Evolutionary conservation across 2,888 invertebrate genomes (phyloP), one percentile per base, ranked within the genome.

Genomic region (Dasysyrphus albostriatus): DNA sequence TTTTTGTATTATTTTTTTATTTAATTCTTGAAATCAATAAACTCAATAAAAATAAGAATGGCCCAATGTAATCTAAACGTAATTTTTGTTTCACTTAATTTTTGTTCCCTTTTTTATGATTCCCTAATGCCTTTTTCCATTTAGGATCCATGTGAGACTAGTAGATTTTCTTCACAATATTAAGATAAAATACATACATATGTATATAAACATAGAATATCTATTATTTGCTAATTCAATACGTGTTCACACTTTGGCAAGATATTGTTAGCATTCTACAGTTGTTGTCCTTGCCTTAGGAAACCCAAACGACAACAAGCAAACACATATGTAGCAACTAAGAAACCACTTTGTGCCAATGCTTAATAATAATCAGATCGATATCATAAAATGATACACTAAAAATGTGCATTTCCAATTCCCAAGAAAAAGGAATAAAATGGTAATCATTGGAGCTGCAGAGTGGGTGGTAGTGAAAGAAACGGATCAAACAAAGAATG

Each of bases 371-470:
- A 37, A 37, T 34, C 58, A 37, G 6, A 58, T 58, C 37, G 37
- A 58, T 58, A 58, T n/a, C 37, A 58, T 58, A 58, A 58, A 58
- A 58, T 19, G 34, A 16, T 58, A 58, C 58, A 58, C 58, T 58
- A 12, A 58, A 37, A 58, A 58, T 58, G 58, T 58, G 58, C 37
- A 58, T 58, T 58, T 58, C 34, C 37, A 16, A 58, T 37, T 58
- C 6, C 10, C 14, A 58, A 58, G n/a, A 32, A 37, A 37, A 37
- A 58, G 37, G 37, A 37, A 58, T 58, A 58, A 58, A 58, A 58
- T 58, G 37, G 37, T n/a, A 44, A 58, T 37, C 58, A 37, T 58
- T 9, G 8, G 32, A 58, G 8, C 10, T 6, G n/a, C 14, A 9
- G n/a, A n/a, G 24, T 24, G 24, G 32, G 10, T n/a, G 7, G 12